Evolutionary conservation across 2,888 invertebrate genomes (phyloP).

Genomic region (Rhyacophila evoluta): DNA sequence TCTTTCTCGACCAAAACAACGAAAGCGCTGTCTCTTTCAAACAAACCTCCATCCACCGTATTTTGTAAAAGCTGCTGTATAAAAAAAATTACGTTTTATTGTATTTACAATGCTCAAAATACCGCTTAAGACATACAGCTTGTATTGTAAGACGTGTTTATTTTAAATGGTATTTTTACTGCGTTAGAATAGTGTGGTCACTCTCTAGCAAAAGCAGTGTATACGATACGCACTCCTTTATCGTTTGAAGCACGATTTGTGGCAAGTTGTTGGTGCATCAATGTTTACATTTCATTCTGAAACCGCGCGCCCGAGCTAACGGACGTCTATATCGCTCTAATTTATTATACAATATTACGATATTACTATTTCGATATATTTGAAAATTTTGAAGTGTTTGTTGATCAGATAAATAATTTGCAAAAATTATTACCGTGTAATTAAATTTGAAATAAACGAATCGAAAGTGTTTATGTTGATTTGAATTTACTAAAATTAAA

Average conservation of each 20-base stretch:
- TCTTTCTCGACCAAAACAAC: neutral
- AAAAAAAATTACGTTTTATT: too few relatives aligned
- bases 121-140: too few relatives aligned
- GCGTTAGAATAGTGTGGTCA: neutral
- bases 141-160: too few relatives aligned
- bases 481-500: too few relatives aligned
- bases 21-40: neutral
- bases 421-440: neutral
- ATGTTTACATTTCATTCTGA: conserved; percentile 13
- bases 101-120: too few relatives aligned
- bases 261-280: neutral
- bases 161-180: neutral
- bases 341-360: neutral
- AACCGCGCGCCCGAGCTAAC: neutral
- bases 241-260: neutral
- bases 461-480: neutral
- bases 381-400: neutral
- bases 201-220: neutral
- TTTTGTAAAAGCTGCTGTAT: too few relatives aligned
- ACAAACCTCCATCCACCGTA: neutral
- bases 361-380: neutral
- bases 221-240: neutral
- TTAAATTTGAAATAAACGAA: neutral
- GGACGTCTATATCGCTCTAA: neutral
- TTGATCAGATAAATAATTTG: neutral